Evolutionary conservation across 2,888 invertebrate species (phyloP), one percentile per base, ranked within the genome.

Genomic region (Encarsia formosa): DNA sequence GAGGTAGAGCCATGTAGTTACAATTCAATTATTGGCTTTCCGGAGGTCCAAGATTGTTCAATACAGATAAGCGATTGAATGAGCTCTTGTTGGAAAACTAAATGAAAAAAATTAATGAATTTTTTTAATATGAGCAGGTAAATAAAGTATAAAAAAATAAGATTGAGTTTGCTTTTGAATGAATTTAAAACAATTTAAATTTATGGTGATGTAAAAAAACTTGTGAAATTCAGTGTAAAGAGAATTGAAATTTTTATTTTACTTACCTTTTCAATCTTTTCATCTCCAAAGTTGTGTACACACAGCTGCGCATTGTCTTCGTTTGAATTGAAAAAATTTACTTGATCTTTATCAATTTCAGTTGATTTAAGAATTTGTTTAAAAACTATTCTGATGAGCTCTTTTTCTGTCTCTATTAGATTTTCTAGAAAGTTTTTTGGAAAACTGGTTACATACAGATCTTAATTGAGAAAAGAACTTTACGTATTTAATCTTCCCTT

Each of bases 211-310:
- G n/a, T n/a, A n/a, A n/a, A n/a, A n/a, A n/a, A n/a, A n/a, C n/a
- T n/a, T n/a, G n/a, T n/a, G n/a, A n/a, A n/a, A n/a, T n/a, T n/a
- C n/a, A n/a, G n/a, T n/a, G n/a, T n/a, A n/a, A n/a, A 26, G 4
- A 15, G 40, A 24, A 39, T 43, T 45, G 24, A 34, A 44, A 19
- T 16, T 31, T 13, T 18, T 38, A 51, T 32, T 42, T 32, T 29
- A 11, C 15, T 71, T 58, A 78, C 77, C 71, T 84, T 84, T 65
- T 88, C 86, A 50, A 88, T 88, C 72, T 88, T 88, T 51, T 87
- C 87, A 63, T 92, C 93, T 38, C 88, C 88, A 31, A 91, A 92
- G 62, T 93, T 93, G 31, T 94, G 76, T 54, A 92, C 91, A 2
- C 94, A 93, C 59, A 86, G 83, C 23, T 87, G 67, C 46, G 88